phyloP scores from a whole-genome alignment of 2,888 invertebrate species.

The Andrena haemorrhoa region DNA sequence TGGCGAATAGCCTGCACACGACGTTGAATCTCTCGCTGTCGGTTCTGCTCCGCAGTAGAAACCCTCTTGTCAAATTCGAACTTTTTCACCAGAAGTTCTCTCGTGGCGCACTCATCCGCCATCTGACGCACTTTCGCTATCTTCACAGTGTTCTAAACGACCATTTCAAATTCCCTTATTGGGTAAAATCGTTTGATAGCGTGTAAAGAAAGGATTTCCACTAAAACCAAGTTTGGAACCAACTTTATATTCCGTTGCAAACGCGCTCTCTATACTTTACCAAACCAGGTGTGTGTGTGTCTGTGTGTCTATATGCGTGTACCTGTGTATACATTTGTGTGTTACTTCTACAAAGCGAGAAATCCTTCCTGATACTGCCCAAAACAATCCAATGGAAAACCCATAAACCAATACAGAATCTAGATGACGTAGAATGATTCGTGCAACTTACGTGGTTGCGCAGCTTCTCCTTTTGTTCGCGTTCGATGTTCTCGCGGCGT shows the following conservation, averaged over 20 bases:
- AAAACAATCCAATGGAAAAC: conserved; percentile 43
- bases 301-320: background rate
- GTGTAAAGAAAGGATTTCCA: conserved; percentile 82
- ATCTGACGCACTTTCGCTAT: conserved; percentile 89
- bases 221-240: conserved; percentile 17
- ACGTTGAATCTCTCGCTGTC: conserved; percentile 94
- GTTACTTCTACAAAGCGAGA: conserved; percentile 55
- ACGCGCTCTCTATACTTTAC: conserved; percentile 16
- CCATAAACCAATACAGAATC: conserved; percentile 28
- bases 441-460: conserved; percentile 90
- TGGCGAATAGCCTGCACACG: conserved; percentile 94
- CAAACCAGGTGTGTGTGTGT: conserved; percentile 18
- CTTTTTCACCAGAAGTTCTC: conserved; percentile 88
- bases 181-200: conserved; percentile 39
- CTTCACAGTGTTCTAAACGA: conserved; percentile 88
- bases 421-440: background rate
- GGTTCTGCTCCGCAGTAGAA: conserved; percentile 92
- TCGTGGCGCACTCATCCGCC: conserved; percentile 88
- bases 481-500: conserved; percentile 91
- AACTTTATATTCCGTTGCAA: conserved; percentile 4
- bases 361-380: conserved; percentile 60
- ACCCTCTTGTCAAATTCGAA: conserved; percentile 89
- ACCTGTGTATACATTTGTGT: conserved; percentile 2
- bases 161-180: conserved; percentile 70
- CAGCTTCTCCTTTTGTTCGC: conserved; percentile 91